These are phyloP conservation scores for Meloidogyne hapla DNA, from an alignment of 1,140 invertebrate genomes.

Conservation along the genomic window DNA sequence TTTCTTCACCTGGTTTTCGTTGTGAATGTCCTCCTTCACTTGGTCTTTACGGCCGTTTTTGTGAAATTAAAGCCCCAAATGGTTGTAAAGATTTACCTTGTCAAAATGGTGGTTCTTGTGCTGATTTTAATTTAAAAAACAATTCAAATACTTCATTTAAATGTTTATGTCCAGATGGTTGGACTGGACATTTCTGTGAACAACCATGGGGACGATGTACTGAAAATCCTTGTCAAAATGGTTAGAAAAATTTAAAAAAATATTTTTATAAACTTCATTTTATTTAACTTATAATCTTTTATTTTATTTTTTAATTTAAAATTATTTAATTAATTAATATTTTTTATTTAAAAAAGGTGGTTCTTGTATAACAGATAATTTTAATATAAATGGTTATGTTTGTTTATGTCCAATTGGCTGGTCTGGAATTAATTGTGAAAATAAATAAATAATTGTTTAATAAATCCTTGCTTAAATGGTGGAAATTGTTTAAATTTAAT, in stretches of 20 bases:
- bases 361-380: slow-evolving; percentile 26
- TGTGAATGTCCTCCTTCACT: slow-evolving; percentile 26
- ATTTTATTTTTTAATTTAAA: no score
- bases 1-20: slow-evolving; percentile 27
- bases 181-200: slow-evolving; percentile 30
- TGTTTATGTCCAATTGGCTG: slow-evolving; percentile 28
- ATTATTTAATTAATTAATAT: not conserved
- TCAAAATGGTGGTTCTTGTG: slow-evolving; percentile 39
- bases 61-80: slow-evolving; percentile 23
- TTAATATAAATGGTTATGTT: slow-evolving; percentile 19
- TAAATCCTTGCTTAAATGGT: slow-evolving; percentile 30
- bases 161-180: slow-evolving; percentile 34
- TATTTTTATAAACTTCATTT: no score
- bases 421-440: slow-evolving; percentile 22
- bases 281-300: no score
- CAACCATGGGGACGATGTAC: not conserved
- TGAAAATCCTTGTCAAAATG: slow-evolving; percentile 30
- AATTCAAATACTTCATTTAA: not conserved
- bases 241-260: slow-evolving; percentile 2
- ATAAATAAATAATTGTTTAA: slow-evolving; percentile 21
- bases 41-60: slow-evolving; percentile 33
- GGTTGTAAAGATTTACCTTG: slow-evolving; percentile 33
- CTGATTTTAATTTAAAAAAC: not conserved
- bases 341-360: slow-evolving; percentile 26
- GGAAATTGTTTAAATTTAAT: slow-evolving; percentile 32